A percentile compares a stretch with the other conserved stretches of the same genome.
phyloP scores from a whole-genome alignment of 2,888 invertebrate species.

The Ophioninae sp. region DNA sequence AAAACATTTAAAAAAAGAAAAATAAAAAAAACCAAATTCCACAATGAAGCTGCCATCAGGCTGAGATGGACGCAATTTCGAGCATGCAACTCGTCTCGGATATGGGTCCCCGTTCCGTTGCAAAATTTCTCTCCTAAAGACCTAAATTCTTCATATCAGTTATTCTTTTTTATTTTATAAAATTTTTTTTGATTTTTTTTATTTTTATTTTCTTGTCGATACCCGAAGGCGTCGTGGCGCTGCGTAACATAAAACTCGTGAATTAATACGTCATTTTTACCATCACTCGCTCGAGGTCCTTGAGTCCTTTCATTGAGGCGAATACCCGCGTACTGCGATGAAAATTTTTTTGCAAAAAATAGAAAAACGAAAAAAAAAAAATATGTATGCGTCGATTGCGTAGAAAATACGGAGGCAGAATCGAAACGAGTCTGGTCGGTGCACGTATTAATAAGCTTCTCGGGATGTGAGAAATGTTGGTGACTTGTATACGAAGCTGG shows the following conservation, averaged over 20 bases:
- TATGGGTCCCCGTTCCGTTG: constrained; percentile 12
- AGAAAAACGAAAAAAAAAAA: constrained; percentile 25
- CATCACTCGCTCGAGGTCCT: constrained; percentile 61
- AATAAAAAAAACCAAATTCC: not conserved
- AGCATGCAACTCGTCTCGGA: constrained; percentile 6
- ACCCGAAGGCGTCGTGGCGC: not conserved
- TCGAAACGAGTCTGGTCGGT: constrained; percentile 32
- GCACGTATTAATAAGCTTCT: constrained; percentile 8
- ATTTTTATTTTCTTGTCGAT: not conserved
- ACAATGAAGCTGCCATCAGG: constrained; percentile 36
- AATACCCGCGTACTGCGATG: constrained; percentile 63
- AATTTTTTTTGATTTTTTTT: not conserved
- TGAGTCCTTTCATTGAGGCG: constrained; percentile 68
- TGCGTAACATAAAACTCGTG: constrained; percentile 12
- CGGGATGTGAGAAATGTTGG: constrained; percentile 32
- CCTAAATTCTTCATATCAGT: not conserved
- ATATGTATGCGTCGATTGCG: not conserved
- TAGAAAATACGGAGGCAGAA: constrained; percentile 18
- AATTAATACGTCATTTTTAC: constrained; percentile 42
- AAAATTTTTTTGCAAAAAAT: constrained; percentile 19
- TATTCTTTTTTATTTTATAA: not conserved
- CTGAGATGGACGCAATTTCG: constrained; percentile 26
- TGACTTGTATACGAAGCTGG: constrained; percentile 14
- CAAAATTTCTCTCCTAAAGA: not conserved
- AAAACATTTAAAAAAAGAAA: not conserved